Evolutionary conservation across 2,113 vertebrate genomes (phyloP), one percentile per base, ranked within the genome.

Genomic region (Cnemophilus loriae): DNA sequence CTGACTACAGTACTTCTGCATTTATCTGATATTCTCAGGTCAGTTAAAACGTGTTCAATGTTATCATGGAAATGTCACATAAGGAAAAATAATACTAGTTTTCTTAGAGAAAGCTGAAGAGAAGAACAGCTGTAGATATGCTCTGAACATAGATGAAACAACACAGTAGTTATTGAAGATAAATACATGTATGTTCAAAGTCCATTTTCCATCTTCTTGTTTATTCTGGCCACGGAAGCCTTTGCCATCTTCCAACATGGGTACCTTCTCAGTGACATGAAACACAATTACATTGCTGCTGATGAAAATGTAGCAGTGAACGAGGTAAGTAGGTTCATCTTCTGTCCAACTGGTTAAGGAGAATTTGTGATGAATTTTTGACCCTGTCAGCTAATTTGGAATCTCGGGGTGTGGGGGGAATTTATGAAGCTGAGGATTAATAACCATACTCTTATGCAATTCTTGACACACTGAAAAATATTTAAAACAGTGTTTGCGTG

Each of bases 361-460:
- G 49, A 91, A 85, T 70, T 92, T 92, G 88, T 49, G 42, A 83
- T 69, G 49, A 91, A 85, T 70, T 92, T 92, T 90, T 49, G 42
- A 83, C 73, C 35, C 52, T 83, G 53, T 70, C 71, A 80, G 63
- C 85, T 93, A 70, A 95, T 89, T 63, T 81, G 69, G 52, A 71
- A 78, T 92, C 83, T 75, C 33, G 19, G 56, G 80, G 49, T 3
- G 14, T 82, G 73, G 27, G n/a, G n/a, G 7, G 26, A 91, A 82
- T 94, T 87, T 79, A 37, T 61, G 84, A 89, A 81, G 47, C 52
- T 75, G 69, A 87, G 87, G 61, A 87, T 69, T 63, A 93, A 95
- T 82, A 81, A 73, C 61, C 41, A 52, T 32, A 37, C 11, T 68
- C 52, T 75, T 75, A 4, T 75, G 44, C 56, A 91, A 68, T 52